phyloP scores from a whole-genome alignment of 1,140 invertebrate species.

The Drosophila cardini region DNA sequence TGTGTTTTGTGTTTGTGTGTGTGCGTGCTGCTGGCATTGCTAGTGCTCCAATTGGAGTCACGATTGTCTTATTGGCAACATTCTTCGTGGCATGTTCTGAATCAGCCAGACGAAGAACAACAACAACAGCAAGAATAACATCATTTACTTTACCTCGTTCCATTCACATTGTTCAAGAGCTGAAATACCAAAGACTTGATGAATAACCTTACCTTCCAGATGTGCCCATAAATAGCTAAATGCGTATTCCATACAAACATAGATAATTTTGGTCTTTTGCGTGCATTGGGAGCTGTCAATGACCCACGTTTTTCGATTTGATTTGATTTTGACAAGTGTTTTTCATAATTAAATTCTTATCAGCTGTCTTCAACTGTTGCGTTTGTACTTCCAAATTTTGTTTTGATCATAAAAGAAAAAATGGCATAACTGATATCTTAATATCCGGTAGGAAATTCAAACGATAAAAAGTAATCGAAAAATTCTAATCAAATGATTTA shows the following conservation, averaged over 20 bases:
- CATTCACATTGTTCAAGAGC: slow-evolving; percentile 5
- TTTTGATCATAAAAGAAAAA: slow-evolving; percentile 9
- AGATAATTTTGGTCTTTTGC: neutral
- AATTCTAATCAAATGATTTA: neutral
- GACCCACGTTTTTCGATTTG: slow-evolving; percentile 32
- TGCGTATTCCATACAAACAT: neutral
- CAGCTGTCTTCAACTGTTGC: neutral
- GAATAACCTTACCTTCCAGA: slow-evolving; percentile 11
- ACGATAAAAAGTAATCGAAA: neutral
- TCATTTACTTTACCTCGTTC: slow-evolving; percentile 11
- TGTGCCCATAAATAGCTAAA: slow-evolving; percentile 27
- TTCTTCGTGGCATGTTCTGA: slow-evolving; percentile 35
- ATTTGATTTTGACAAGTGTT: slow-evolving; percentile 22
- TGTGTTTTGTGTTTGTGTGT: slow-evolving; percentile 18
- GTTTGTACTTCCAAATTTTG: neutral
- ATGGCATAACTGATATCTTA: neutral
- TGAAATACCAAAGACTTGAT: slow-evolving; percentile 10
- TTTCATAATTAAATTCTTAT: neutral
- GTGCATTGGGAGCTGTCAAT: slow-evolving; percentile 37
- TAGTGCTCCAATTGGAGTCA: slow-evolving; percentile 45
- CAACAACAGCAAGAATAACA: slow-evolving; percentile 1
- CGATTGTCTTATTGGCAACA: slow-evolving; percentile 39
- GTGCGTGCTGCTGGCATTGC: slow-evolving; percentile 15
- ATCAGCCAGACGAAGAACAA: slow-evolving; percentile 5
- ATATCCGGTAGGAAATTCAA: neutral